Percentiles rank a stretch among this genome's conserved stretches.
These are phyloP conservation scores for Aspiorhynchus laticeps DNA, from an alignment of 2,113 vertebrate species.

Conservation along the genomic window DNA sequence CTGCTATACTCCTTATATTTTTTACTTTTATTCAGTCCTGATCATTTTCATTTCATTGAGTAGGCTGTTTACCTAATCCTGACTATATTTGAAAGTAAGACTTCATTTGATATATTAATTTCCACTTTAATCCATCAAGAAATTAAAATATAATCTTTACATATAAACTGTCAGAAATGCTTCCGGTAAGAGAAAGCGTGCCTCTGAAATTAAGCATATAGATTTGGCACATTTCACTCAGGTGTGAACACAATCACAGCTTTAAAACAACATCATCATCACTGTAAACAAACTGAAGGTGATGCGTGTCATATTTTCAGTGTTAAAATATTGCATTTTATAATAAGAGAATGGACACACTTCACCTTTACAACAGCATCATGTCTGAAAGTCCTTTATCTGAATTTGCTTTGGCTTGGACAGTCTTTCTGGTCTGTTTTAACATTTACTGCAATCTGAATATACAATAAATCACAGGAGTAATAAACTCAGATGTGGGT, in stretches of 20 bases:
- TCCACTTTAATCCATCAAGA: conserved; percentile 17
- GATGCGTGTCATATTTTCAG: neutral
- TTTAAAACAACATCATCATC: neutral
- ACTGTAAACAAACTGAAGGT: neutral
- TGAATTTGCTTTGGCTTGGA: neutral
- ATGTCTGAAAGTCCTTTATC: neutral
- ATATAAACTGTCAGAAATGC: neutral
- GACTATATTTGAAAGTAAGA: neutral
- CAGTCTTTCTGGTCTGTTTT: neutral
- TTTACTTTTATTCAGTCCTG: neutral
- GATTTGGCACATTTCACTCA: neutral
- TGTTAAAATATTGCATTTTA: neutral
- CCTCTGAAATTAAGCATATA: neutral
- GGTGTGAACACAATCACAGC: neutral
- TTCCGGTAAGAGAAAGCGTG: no score
- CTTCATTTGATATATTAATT: neutral
- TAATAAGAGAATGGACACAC: no score
- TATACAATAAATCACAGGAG: no score
- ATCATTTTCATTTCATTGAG: neutral
- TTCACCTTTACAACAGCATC: neutral
- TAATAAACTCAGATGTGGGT: neutral
- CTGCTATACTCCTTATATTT: no score
- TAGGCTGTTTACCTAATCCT: neutral
- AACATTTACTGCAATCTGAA: neutral
- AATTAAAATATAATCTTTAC: neutral